Evolutionary conservation across 2,113 vertebrate genomes (phyloP).

Genomic region (Corydoras maculifer): DNA sequence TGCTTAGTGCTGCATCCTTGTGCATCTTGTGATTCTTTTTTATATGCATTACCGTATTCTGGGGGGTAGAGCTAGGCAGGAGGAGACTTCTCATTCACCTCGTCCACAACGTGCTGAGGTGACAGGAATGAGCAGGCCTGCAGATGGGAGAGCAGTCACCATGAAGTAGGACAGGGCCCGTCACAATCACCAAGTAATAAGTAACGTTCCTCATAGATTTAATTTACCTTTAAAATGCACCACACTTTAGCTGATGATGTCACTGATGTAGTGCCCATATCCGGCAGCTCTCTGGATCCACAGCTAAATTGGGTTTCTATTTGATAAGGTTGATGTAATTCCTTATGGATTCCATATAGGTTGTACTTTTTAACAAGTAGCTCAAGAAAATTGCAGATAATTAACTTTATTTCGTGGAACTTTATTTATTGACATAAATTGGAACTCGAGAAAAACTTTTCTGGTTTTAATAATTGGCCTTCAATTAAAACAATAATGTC

Average conservation of each 20-base stretch:
- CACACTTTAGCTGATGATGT: too few relatives aligned
- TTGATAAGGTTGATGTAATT: too few relatives aligned
- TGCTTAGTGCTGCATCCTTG: slow-evolving; percentile 40
- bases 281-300: too few relatives aligned
- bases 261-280: too few relatives aligned
- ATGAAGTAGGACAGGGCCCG: neutral
- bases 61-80: slow-evolving; percentile 13
- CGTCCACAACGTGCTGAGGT: neutral
- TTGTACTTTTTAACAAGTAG: too few relatives aligned
- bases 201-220: too few relatives aligned
- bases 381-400: too few relatives aligned
- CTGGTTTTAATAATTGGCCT: neutral
- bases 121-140: slow-evolving; percentile 4
- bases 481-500: neutral
- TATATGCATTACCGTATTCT: slow-evolving; percentile 21
- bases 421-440: neutral
- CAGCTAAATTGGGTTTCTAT: too few relatives aligned
- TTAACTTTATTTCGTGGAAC: neutral
- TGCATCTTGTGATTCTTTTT: slow-evolving; percentile 31
- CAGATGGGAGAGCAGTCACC: neutral
- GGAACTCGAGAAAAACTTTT: neutral
- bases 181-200: neutral
- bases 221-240: too few relatives aligned
- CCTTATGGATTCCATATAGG: too few relatives aligned
- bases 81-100: neutral